Evolutionary conservation across 2,797 vertebrate genomes (phyloP).

Genomic region (Cossypha niveicapilla): DNA sequence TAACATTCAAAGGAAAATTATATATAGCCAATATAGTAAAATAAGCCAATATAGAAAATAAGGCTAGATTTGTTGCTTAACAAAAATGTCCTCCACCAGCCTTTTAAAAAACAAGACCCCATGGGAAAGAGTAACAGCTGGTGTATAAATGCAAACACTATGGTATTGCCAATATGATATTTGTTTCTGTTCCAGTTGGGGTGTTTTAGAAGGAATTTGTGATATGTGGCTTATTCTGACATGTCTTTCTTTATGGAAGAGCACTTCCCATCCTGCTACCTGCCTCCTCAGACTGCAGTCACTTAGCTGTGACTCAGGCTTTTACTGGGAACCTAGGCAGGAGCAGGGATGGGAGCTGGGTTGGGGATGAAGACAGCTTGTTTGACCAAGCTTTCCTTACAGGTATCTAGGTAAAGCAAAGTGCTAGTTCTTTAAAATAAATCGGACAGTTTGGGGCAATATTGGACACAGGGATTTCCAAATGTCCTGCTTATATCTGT

Average conservation of each 20-base stretch:
- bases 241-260: neutral
- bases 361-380: neutral
- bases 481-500: neutral
- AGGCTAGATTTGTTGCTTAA: neutral
- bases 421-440: neutral
- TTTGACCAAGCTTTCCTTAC: neutral
- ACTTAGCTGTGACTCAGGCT: conserved; percentile 37
- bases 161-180: conserved; percentile 17
- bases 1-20: neutral
- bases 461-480: neutral
- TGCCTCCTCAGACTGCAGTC: conserved; percentile 7
- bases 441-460: neutral
- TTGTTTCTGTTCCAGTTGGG: conserved; percentile 41
- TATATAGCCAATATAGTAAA: neutral
- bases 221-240: neutral
- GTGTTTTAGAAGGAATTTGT: conserved; percentile 17
- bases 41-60: neutral
- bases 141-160: conserved; percentile 15
- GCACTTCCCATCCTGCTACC: neutral
- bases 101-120: conserved; percentile 13
- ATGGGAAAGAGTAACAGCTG: conserved; percentile 18
- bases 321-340: neutral
- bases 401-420: neutral
- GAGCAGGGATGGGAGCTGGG: neutral
- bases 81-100: neutral